Evolutionary conservation across 2,113 vertebrate species (phyloP), one percentile per base, ranked within the genome.

Genomic region (Caloenas nicobarica): DNA sequence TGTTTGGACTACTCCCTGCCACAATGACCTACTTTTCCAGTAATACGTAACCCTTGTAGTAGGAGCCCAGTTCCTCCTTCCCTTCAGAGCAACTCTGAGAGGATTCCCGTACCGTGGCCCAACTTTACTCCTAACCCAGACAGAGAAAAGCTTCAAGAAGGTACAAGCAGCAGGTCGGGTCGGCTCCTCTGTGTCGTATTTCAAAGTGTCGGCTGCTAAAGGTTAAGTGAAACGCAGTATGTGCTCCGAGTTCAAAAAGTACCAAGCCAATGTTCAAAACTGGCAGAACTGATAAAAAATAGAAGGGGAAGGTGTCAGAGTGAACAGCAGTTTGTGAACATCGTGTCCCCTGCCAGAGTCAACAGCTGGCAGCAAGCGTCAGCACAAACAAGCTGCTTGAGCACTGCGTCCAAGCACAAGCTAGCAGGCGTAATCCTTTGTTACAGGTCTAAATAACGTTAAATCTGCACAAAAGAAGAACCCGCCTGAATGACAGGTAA

Each of bases 21-120:
- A 98, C 98, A 98, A 96, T 99, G 98, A 98, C 98, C 98, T 98
- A 98, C 91, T 98, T 99, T 98, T 80, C 83, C 90, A 92, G 86
- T 96, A 87, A 95, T 84, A 95, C 11, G 96, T 94, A 97, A 97
- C 93, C 71, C 18, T 3, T 90, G 95, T 86, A 60, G 97, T 85
- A 91, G 95, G 96, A 98, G 95, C 76, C 48, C 66, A 94, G 95
- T 97, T 97, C 82, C 93, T 97, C 94, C 91, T 97, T 94, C 95
- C 80, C 85, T 86, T 81, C 25, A 25, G 90, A 97, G 97, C 86
- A 0, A 34, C 77, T 95, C 65, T 6, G 33, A 95, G 94, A 97
- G 82, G 90, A 94, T 89, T 96, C 88, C 91, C 2, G 16, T 29
- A 78, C 51, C 5, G 6, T 2, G 12, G 61, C 42, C 2, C 5